Conservation (phyloP, 1,140 invertebrate genomes). For the Temnothorax longispinosus region DNA sequence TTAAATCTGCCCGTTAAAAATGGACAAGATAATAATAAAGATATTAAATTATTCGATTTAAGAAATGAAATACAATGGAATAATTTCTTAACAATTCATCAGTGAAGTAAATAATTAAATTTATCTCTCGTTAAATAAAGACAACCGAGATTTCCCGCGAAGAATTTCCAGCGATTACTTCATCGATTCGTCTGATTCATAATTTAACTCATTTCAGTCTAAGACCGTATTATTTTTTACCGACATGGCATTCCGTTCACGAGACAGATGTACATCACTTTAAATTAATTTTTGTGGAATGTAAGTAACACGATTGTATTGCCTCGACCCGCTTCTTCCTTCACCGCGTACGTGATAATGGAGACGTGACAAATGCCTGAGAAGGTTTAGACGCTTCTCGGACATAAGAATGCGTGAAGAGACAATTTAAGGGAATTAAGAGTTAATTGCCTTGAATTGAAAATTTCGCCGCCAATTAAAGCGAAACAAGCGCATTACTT, state of each 20-base stretch:
- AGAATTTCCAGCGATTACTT: neutral
- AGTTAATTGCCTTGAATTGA: conserved; percentile 53
- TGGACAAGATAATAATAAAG: too few relatives aligned
- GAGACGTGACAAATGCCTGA: conserved; percentile 13
- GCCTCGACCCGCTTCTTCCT: conserved; percentile 33
- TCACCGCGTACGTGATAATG: neutral
- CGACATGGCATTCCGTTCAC: neutral
- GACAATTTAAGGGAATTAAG: conserved; percentile 49
- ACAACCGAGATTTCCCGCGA: neutral
- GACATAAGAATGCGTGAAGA: conserved; percentile 57
- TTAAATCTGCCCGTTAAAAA: neutral
- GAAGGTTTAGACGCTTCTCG: conserved; percentile 33
- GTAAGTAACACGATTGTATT: conserved; percentile 41
- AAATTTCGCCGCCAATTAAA: conserved; percentile 43
- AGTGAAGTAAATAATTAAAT: neutral
- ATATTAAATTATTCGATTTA: neutral
- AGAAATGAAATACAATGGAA: neutral
- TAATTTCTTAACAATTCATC: neutral
- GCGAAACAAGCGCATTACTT: neutral
- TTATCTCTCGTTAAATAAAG: neutral
- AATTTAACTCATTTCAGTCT: neutral
- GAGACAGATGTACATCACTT: neutral
- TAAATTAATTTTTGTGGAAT: conserved; percentile 54
- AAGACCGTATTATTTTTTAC: conserved; percentile 11
- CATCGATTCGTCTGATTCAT: neutral